Evolutionary conservation across 2,888 invertebrate species (phyloP), one percentile per base, ranked within the genome.

Genomic region (Melangyna quadrimaculata): DNA sequence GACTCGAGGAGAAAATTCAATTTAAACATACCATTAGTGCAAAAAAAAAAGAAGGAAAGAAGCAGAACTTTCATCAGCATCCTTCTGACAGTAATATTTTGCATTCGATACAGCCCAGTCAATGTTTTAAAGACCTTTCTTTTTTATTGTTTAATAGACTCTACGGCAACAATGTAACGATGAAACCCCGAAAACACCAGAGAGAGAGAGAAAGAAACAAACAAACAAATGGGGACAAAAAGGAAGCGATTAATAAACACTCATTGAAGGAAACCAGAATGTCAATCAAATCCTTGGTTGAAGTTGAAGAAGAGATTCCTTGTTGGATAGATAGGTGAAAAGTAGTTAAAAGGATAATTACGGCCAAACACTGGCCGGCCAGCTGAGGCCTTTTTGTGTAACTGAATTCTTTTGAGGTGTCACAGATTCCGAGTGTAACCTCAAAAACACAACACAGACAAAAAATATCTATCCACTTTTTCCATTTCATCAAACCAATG

Each of bases 21-120:
- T 86, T 86, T 86, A 81, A 86, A 59, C 86, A 86, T 81, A 65
- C 77, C 77, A 86, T 86, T 81, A 81, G 86, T 65, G 59, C 65
- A 69, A 27, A 61, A 59, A 57, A 14, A 14, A 4, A 65, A 22
- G 57, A 40, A 69, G 70, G 55, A 69, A 7, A 7, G 2, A n/a
- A n/a, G n/a, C n/a, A 73, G 69, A 48, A 81, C 63, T 73, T 80
- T 51, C 40, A 10, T 70, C 27, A 14, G 8, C 29, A 63, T 78
- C 61, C 51, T 37, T 37, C 70, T 45, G 10, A 24, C 51, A 67
- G n/a, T 59, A n/a, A n/a, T 53, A 37, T 65, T 71, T 79, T 79
- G 69, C 77, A 78, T 78, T 73, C 40, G 48, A 71, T 74, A 65
- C 43, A 69, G 59, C 43, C 40, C 40, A 24, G 51, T 35, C 48